Evolutionary conservation across 2,888 invertebrate species (phyloP).

Genomic region (Dendrolimus pini): DNA sequence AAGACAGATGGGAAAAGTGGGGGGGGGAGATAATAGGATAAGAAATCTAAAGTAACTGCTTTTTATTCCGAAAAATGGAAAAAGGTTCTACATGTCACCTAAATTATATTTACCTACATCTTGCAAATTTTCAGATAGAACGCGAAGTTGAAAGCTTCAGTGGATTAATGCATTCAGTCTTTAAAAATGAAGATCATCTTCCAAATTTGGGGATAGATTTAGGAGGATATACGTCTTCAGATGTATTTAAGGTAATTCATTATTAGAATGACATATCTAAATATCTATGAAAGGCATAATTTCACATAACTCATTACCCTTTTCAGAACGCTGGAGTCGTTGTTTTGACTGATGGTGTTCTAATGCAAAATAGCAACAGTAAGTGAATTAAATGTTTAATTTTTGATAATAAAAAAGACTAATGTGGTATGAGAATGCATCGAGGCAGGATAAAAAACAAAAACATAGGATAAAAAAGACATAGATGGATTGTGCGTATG

Average conservation of each 20-base stretch:
- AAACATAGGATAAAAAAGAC: too few relatives aligned
- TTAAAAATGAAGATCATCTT: slow-evolving; percentile 59
- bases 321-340: slow-evolving; percentile 86
- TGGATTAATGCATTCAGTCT: slow-evolving; percentile 53
- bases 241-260: slow-evolving; percentile 52
- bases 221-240: slow-evolving; percentile 48
- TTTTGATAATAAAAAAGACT: too few relatives aligned
- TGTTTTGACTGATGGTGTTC: slow-evolving; percentile 83
- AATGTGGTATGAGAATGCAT: too few relatives aligned
- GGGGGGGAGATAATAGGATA: too few relatives aligned
- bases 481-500: too few relatives aligned
- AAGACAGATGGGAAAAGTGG: too few relatives aligned
- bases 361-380: slow-evolving; percentile 79
- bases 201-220: slow-evolving; percentile 57
- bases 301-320: background rate
- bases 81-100: too few relatives aligned
- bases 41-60: too few relatives aligned
- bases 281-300: too few relatives aligned
- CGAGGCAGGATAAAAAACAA: too few relatives aligned
- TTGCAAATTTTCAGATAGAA: slow-evolving; percentile 43
- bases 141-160: slow-evolving; percentile 68
- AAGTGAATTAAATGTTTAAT: slow-evolving; percentile 33
- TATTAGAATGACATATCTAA: slow-evolving; percentile 1
- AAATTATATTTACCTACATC: too few relatives aligned
- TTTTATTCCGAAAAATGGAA: too few relatives aligned